Percentiles rank a stretch among this genome's conserved stretches.
Conservation (phyloP, 2,888 invertebrate genomes). For the Agrochola macilenta region DNA sequence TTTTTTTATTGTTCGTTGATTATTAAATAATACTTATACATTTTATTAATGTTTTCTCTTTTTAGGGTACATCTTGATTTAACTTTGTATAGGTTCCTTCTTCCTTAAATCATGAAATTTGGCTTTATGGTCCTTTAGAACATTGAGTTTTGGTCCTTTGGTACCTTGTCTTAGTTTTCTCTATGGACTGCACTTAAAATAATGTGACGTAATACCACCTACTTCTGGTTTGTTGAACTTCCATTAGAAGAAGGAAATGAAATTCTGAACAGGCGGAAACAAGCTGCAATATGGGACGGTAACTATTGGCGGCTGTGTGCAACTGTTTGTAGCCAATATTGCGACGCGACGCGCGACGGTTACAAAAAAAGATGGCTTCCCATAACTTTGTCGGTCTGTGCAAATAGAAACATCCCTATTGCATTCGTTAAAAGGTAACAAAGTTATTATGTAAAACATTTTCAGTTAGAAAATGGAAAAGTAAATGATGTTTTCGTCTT, state of each 20-base stretch:
- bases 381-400: conserved; percentile 12
- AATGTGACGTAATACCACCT: background rate
- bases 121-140: background rate
- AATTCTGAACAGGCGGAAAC: conserved; percentile 37
- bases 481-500: background rate
- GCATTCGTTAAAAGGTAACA: background rate
- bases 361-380: conserved; percentile 20
- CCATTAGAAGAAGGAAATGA: conserved; percentile 22
- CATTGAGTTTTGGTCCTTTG: background rate
- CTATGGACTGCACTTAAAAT: background rate
- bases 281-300: conserved; percentile 32
- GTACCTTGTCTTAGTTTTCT: background rate
- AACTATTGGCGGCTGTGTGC: conserved; percentile 20
- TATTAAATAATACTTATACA: too few relatives aligned
- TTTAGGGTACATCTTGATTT: background rate
- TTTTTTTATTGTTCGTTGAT: conserved; percentile 5
- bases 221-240: background rate
- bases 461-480: background rate
- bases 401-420: background rate
- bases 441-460: background rate
- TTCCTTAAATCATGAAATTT: background rate
- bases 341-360: background rate
- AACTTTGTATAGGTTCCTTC: background rate
- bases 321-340: conserved; percentile 35
- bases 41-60: background rate